Conservation (phyloP, 2,888 invertebrate species). For the Hydrotaea cyrtoneurina region DNA sequence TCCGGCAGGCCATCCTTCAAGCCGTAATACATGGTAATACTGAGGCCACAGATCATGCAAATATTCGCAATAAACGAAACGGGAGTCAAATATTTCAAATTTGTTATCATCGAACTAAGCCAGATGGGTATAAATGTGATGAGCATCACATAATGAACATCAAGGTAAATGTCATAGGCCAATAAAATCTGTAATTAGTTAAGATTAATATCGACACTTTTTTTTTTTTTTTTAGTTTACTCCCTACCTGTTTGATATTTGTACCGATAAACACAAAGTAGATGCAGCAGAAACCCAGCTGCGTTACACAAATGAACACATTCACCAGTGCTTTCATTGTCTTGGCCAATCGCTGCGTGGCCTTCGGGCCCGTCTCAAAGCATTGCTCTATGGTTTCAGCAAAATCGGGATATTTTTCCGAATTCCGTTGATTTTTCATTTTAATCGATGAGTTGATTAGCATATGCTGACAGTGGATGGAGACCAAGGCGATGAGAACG, state of each 20-base stretch:
- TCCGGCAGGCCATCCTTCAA: conserved; percentile 88
- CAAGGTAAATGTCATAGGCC: conserved; percentile 84
- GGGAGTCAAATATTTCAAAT: conserved; percentile 88
- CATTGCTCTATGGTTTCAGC: conserved; percentile 91
- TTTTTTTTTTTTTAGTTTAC: background rate
- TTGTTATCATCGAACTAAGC: conserved; percentile 88
- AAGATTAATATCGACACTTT: background rate
- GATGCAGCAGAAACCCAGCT: conserved; percentile 98
- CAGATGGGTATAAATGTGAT: conserved; percentile 87
- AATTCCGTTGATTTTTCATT: conserved; percentile 84
- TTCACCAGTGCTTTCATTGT: conserved; percentile 89
- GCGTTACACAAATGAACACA: conserved; percentile 95
- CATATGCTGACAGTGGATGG: conserved; percentile 95
- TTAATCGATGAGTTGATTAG: conserved; percentile 89
- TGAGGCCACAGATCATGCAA: conserved; percentile 86
- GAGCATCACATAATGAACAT: conserved; percentile 88
- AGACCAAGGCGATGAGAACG: conserved; percentile 89
- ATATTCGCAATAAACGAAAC: conserved; percentile 90
- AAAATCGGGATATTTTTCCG: conserved; percentile 85
- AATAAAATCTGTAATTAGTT: conserved; percentile 84
- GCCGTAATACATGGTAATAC: conserved; percentile 89
- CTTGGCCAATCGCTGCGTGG: conserved; percentile 84
- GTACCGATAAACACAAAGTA: conserved; percentile 97
- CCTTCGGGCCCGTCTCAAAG: conserved; percentile 88
- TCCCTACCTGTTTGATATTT: conserved; percentile 88